These are phyloP conservation scores for Druon quercuslanigerum DNA, from an alignment of 1,140 invertebrate species.

Conservation along the genomic window DNA sequence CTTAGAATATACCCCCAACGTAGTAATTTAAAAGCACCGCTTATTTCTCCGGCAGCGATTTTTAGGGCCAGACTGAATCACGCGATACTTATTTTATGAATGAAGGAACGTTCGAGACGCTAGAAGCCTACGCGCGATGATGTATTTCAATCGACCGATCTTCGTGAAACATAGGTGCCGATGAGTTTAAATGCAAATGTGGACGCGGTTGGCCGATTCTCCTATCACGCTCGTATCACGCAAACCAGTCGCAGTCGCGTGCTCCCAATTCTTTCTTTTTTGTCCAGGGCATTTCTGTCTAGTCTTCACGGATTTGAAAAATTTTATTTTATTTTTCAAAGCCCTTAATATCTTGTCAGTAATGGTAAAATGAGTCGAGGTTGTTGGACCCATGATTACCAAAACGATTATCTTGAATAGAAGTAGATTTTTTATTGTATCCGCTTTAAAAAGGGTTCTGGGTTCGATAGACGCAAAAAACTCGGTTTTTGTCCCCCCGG, in stretches of 20 bases:
- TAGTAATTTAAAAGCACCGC: background rate
- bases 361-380: too few relatives aligned
- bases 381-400: too few relatives aligned
- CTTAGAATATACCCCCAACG: background rate
- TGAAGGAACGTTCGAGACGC: background rate
- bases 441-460: too few relatives aligned
- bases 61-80: background rate
- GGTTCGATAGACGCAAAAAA: too few relatives aligned
- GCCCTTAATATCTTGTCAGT: background rate
- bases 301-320: background rate
- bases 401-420: too few relatives aligned
- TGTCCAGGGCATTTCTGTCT: background rate
- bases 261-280: background rate
- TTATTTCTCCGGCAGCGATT: background rate
- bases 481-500: too few relatives aligned
- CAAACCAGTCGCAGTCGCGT: constrained; percentile 29
- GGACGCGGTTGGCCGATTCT: constrained; percentile 1
- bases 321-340: background rate
- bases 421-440: too few relatives aligned
- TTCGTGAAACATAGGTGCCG: constrained; percentile 30
- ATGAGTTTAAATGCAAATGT: constrained; percentile 27
- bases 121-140: constrained; percentile 10
- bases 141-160: constrained; percentile 21
- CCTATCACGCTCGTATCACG: constrained; percentile 7
- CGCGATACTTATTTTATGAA: constrained; percentile 27